A percentile compares a stretch with the other conserved stretches of the same genome.
Evolutionary conservation across 2,888 invertebrate species (phyloP).

Genomic region (Synanthedon andrenaeformis): DNA sequence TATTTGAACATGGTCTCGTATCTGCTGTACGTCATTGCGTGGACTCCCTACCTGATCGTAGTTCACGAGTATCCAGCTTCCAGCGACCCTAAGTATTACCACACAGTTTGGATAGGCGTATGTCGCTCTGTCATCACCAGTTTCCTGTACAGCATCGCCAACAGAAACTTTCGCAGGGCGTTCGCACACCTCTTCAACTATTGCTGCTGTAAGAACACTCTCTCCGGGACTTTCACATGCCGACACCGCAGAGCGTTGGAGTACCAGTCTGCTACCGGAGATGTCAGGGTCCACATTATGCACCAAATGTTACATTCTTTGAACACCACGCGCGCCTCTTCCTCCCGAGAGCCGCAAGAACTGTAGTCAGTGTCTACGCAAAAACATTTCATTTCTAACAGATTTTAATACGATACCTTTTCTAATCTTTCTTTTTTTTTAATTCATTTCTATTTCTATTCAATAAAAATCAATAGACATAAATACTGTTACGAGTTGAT

Average conservation of each 20-base stretch:
- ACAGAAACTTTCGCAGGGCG: slow-evolving; percentile 77
- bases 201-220: slow-evolving; percentile 79
- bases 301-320: slow-evolving; percentile 18
- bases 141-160: slow-evolving; percentile 72
- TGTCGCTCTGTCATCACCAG: slow-evolving; percentile 77
- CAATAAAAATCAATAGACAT: too few relatives aligned
- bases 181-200: slow-evolving; percentile 82
- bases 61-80: slow-evolving; percentile 61
- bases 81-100: slow-evolving; percentile 71
- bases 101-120: slow-evolving; percentile 77
- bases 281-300: slow-evolving; percentile 82
- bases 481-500: too few relatives aligned
- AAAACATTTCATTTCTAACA: too few relatives aligned
- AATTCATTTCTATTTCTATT: too few relatives aligned
- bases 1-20: slow-evolving; percentile 76
- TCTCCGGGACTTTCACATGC: slow-evolving; percentile 74
- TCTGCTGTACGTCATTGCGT: slow-evolving; percentile 71
- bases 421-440: too few relatives aligned
- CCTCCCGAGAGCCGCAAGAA: slow-evolving; percentile 21
- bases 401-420: too few relatives aligned
- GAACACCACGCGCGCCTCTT: slow-evolving; percentile 56
- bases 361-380: slow-evolving; percentile 9
- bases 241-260: slow-evolving; percentile 62
- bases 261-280: slow-evolving; percentile 56
- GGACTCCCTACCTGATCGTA: slow-evolving; percentile 77